Base-by-base conservation (phyloP, 2,888 invertebrate genomes). In the Drosophila merina region DNA sequence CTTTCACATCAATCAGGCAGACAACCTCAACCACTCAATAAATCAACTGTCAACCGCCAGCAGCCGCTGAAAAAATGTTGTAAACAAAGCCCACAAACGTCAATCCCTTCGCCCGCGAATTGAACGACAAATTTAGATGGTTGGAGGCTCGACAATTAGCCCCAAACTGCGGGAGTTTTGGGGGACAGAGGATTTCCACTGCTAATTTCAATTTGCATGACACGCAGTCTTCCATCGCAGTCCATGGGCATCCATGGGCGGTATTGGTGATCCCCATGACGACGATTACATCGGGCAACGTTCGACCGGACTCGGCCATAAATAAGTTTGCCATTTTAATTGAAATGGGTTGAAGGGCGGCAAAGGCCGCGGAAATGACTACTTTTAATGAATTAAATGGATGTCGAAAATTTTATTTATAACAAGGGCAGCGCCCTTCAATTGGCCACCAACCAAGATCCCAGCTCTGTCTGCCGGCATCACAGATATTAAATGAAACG, bases 181-280 rank as follows among this genome's bases (percentile, higher is more conserved):
- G 50, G 63, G 33, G 45, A 51, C 48, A 42, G 56, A 51, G 70
- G 56, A 47, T 38, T 60, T 38, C 56, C 62, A 45, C 56, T 76
- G 70, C 85, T 83, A 83, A 85, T 83, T 83, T 83, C 85, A 85
- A 83, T 83, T 83, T 83, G 75, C 84, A 80, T 77, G 82, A 76
- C 74, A 75, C 77, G 67, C 76, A 69, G 77, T 63, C 67, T 62
- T 77, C 75, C 75, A 83, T 85, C n/a, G n/a, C n/a, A n/a, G n/a
- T n/a, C 77, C 80, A 84, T 80, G 82, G 79, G 74, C 75, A 83
- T 85, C 77, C 80, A 84, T 80, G 82, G 80, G 76, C 80, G 62
- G 67, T 25, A 20, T 70, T 72, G 77, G 70, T 81, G 82, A 82
- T 82, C 77, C 83, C 83, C 79, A 64, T 75, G 85, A 82, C 78